Base-by-base conservation (phyloP, 2,888 invertebrate species). In the Eupsilia transversa region DNA sequence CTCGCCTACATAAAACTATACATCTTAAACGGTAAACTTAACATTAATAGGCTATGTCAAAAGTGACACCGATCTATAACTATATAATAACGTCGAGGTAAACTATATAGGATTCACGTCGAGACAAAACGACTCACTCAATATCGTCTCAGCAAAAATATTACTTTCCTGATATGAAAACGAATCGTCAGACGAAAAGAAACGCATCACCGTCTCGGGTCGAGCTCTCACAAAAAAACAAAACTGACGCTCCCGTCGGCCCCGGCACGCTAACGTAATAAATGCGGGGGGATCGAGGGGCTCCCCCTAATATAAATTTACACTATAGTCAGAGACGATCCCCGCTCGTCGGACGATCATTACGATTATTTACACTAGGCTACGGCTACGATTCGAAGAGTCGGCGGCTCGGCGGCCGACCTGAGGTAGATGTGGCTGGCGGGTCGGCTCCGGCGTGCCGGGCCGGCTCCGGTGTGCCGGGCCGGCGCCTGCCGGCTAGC, bases 41-140 rank as follows among this genome's bases (percentile, higher is more conserved):
- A 95, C 89, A 92, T 93, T 96, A 96, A 94, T 96, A 96, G 96
- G 96, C 96, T 95, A 93, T 94, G 96, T 95, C 96, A 94, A 94
- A 93, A 93, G 93, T 93, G 95, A 96, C 95, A 94, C 91, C 90
- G 91, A 93, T 86, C 74, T 95, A 95, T 92, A 94, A 93, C 95
- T 95, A 96, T 92, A 91, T 93, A 94, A 92, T 95, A 87, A 86
- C 86, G 86, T 87, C 86, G 96, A 96, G 96, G 96, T 96, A 96
- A 95, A 94, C 94, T 94, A 95, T 94, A 94, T 94, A 96, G 96
- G 96, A 96, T 94, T 91, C 92, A 91, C 90, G 93, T 91, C 92
- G 93, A 92, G 89, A 89, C 90, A 89, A 84, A 88, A 90, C 92
- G 92, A 92, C 93, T 91, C 80, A 86, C 89, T 86, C 90, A 89